phyloP scores from a whole-genome alignment of 64 coral and sea anemone genomes.

The Stylophora pistillata region DNA sequence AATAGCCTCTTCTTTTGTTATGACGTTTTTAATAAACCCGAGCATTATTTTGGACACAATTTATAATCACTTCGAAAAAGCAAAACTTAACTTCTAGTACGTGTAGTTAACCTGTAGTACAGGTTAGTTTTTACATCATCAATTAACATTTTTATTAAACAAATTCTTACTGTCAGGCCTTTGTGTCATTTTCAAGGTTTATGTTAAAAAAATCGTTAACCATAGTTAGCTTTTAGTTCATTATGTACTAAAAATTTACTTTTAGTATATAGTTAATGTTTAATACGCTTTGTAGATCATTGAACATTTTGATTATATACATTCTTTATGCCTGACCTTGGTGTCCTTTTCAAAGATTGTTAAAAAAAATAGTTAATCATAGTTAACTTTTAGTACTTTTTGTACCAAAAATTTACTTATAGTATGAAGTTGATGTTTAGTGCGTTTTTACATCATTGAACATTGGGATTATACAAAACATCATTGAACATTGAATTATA shows the following conservation, averaged over 20 bases:
- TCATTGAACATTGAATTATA: no score
- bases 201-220: constrained; percentile 38
- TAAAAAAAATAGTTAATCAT: constrained; percentile 25
- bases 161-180: constrained; percentile 47
- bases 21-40: neutral
- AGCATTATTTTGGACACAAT: constrained; percentile 12
- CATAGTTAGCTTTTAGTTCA: neutral
- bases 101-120: constrained; percentile 2
- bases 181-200: constrained; percentile 51
- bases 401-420: constrained; percentile 30
- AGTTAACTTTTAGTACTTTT: constrained; percentile 31
- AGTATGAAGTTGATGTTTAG: constrained; percentile 41
- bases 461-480: constrained; percentile 23
- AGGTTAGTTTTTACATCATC: neutral
- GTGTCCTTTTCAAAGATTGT: constrained; percentile 25
- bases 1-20: constrained; percentile 25
- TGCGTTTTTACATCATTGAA: constrained; percentile 27
- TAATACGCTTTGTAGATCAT: constrained; percentile 47
- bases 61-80: constrained; percentile 22
- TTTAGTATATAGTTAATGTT: constrained; percentile 39
- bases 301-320: constrained; percentile 29
- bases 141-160: constrained; percentile 36
- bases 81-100: constrained; percentile 6
- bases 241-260: constrained; percentile 38
- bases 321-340: constrained; percentile 53